Conservation (phyloP, 2,888 invertebrate species). For the Lepidocyrtoides sp. region DNA sequence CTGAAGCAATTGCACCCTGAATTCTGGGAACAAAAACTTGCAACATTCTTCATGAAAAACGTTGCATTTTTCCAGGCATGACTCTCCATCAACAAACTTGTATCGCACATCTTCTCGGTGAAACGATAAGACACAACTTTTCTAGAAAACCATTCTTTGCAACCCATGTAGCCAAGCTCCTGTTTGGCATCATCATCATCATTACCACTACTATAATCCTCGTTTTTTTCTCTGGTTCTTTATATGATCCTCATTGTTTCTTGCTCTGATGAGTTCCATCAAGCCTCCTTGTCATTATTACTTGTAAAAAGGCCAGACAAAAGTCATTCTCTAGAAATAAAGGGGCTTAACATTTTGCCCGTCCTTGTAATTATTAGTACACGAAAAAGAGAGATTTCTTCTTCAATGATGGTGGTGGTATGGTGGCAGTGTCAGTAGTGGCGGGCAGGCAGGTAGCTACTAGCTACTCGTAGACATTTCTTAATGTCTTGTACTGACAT, state of each 20-base stretch:
- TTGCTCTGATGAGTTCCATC: not conserved
- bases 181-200: not conserved
- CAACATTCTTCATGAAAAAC: not conserved
- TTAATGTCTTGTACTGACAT: slow-evolving; percentile 73
- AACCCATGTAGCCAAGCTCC: no score
- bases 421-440: not conserved
- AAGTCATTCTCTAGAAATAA: slow-evolving; percentile 73
- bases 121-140: no score
- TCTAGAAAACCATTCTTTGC: not conserved
- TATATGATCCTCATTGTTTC: slow-evolving; percentile 4
- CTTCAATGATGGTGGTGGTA: slow-evolving; percentile 5
- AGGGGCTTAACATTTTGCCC: slow-evolving; percentile 51
- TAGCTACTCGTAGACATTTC: slow-evolving; percentile 53
- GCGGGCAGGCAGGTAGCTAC: slow-evolving; percentile 10
- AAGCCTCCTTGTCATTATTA: slow-evolving; percentile 69
- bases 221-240: slow-evolving; percentile 21
- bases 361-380: slow-evolving; percentile 77
- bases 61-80: not conserved
- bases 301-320: slow-evolving; percentile 71
- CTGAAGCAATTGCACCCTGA: not conserved
- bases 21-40: not conserved
- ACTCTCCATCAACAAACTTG: not conserved
- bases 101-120: not conserved
- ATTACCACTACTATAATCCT: not conserved
- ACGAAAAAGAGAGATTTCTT: slow-evolving; percentile 40